phyloP scores from a whole-genome alignment of 2,888 invertebrate species.

The Drosophila yooni region DNA sequence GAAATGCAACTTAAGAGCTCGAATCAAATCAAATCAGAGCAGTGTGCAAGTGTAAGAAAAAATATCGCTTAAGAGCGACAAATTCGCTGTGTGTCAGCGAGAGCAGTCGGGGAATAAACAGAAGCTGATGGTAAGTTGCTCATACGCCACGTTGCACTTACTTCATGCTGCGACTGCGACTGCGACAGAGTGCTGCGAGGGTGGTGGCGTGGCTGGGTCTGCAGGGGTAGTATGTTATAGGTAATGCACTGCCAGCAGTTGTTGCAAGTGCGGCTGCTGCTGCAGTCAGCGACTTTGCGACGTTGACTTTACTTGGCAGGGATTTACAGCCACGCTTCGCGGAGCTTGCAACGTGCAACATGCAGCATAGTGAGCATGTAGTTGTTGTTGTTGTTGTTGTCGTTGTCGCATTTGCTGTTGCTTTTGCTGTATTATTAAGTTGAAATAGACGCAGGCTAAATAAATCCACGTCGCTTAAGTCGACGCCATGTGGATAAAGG shows the following conservation, averaged over 20 bases:
- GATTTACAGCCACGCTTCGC: constrained; percentile 75
- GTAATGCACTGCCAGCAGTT: constrained; percentile 65
- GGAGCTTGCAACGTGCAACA: constrained; percentile 36
- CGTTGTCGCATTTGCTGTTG: background rate
- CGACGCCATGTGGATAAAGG: constrained; percentile 57
- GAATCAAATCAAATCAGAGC: constrained; percentile 68
- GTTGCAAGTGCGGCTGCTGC: constrained; percentile 19
- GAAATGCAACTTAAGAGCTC: constrained; percentile 72
- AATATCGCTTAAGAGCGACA: constrained; percentile 72
- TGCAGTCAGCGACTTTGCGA: constrained; percentile 73
- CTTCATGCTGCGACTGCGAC: constrained; percentile 58
- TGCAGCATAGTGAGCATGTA: constrained; percentile 31
- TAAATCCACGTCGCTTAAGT: constrained; percentile 78
- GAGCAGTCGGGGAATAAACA: constrained; percentile 1
- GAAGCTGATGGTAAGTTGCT: constrained; percentile 66
- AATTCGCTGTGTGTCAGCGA: constrained; percentile 71
- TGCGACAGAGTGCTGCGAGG: constrained; percentile 16
- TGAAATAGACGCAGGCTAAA: constrained; percentile 76
- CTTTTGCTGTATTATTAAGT: constrained; percentile 66
- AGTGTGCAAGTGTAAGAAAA: constrained; percentile 12
- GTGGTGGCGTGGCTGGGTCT: background rate
- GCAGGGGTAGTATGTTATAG: constrained; percentile 22
- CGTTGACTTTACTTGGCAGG: constrained; percentile 81
- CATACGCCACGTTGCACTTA: constrained; percentile 83
- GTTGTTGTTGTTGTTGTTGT: constrained; percentile 11